These are phyloP conservation scores for Dromiciops gliroides DNA, from an alignment of 2,113 vertebrate genomes.

Conservation along the genomic window DNA sequence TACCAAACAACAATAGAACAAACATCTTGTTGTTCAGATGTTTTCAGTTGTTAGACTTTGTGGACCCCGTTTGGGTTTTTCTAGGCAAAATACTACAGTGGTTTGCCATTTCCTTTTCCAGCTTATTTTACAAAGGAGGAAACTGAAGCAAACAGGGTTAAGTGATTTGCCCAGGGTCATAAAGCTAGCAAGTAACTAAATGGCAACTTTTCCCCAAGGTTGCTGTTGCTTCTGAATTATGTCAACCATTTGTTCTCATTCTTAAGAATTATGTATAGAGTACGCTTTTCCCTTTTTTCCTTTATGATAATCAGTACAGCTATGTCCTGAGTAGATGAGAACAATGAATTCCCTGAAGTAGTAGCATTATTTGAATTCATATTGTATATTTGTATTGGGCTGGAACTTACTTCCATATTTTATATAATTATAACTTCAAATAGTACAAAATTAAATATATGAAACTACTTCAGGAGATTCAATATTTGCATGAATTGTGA, in stretches of 20 bases:
- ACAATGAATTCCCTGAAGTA: background rate
- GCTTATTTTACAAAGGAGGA: background rate
- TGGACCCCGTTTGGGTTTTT: background rate
- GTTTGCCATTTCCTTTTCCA: background rate
- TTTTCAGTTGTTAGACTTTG: background rate
- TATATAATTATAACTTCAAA: background rate
- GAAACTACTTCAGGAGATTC: background rate
- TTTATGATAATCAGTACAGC: background rate
- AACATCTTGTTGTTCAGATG: background rate
- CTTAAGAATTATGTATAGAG: background rate
- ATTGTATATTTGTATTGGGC: background rate
- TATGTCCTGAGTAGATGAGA: background rate
- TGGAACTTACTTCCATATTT: background rate
- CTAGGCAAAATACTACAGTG: background rate
- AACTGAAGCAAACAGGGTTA: background rate
- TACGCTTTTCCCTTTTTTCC: rapidly evolving
- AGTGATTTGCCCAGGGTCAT: background rate
- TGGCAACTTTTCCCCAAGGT: background rate
- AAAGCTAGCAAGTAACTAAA: background rate
- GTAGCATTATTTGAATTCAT: background rate
- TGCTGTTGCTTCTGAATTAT: background rate
- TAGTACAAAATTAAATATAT: background rate
- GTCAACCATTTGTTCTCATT: background rate
- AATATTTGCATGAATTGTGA: background rate
- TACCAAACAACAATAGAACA: background rate